Percentiles rank a stretch among this genome's conserved stretches.
phyloP scores from a whole-genome alignment of 2,797 vertebrate genomes.

The Dicrostonyx torquatus region DNA sequence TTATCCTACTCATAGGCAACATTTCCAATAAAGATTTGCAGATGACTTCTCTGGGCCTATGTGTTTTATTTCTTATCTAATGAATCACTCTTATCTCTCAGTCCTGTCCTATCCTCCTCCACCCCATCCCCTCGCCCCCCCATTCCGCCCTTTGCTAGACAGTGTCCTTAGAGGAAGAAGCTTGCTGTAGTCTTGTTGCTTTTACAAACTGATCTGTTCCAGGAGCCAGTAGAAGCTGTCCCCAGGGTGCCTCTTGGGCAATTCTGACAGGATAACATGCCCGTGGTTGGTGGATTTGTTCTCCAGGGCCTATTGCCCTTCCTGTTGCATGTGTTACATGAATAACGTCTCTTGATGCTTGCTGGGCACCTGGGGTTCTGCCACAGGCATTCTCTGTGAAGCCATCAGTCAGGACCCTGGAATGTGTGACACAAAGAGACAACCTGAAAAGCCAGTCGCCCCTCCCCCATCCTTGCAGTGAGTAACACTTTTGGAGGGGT shows the following conservation, averaged over 20 bases:
- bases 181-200: conserved; percentile 21
- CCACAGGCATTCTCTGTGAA: not conserved
- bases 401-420: not conserved
- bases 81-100: conserved; percentile 6
- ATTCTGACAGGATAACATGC: not conserved
- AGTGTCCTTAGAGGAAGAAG: not conserved
- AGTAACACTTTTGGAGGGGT: not conserved
- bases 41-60: conserved; percentile 59
- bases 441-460: not conserved
- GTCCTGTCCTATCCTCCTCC: not conserved
- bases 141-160: too few relatives aligned
- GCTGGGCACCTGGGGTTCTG: not conserved
- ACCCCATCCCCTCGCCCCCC: fast-evolving
- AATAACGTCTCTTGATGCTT: not conserved
- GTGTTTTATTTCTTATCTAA: conserved; percentile 68
- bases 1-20: conserved; percentile 80
- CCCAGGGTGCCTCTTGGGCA: not conserved
- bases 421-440: not conserved
- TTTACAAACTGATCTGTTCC: conserved; percentile 45
- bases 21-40: conserved; percentile 83
- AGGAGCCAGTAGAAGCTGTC: conserved; percentile 18
- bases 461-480: not conserved
- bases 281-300: not conserved
- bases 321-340: not conserved
- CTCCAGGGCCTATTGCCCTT: not conserved